Conservation (phyloP, 2,797 vertebrate genomes). For the Syncerus caffer region DNA sequence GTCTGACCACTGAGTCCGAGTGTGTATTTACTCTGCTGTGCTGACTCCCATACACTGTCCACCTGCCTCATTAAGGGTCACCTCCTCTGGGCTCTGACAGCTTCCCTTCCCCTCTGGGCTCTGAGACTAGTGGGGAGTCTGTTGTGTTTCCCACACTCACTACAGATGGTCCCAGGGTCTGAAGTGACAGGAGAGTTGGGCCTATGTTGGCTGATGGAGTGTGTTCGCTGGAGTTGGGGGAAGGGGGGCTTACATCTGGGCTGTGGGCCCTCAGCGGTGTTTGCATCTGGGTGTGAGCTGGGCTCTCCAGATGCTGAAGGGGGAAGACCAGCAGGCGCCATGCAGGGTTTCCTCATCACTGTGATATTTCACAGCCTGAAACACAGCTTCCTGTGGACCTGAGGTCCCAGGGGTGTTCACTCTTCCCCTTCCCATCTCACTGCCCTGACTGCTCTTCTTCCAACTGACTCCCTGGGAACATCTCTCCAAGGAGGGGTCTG, state of each 20-base stretch:
- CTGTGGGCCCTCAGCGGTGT: not conserved
- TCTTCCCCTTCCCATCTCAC: not conserved
- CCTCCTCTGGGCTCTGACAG: not conserved
- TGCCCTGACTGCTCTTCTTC: not conserved
- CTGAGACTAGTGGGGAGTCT: fast-evolving
- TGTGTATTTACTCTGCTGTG: no score
- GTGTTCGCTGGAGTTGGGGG: fast-evolving
- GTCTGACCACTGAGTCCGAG: not conserved
- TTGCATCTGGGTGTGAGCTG: not conserved
- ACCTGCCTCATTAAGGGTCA: not conserved
- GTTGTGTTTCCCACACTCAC: not conserved
- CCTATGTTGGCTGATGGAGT: not conserved
- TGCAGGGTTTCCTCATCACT: not conserved
- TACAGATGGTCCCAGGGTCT: not conserved
- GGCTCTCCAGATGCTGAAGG: not conserved
- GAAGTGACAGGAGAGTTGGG: not conserved
- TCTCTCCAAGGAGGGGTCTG: not conserved
- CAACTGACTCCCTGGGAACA: not conserved
- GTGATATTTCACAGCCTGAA: not conserved
- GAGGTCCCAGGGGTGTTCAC: not conserved
- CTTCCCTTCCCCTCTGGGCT: not conserved
- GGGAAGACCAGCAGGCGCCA: not conserved
- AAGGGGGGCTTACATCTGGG: no score
- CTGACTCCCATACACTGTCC: fast-evolving
- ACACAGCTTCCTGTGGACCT: not conserved